Conservation (phyloP, 2,888 invertebrate species). For the Leucozona laternaria region DNA sequence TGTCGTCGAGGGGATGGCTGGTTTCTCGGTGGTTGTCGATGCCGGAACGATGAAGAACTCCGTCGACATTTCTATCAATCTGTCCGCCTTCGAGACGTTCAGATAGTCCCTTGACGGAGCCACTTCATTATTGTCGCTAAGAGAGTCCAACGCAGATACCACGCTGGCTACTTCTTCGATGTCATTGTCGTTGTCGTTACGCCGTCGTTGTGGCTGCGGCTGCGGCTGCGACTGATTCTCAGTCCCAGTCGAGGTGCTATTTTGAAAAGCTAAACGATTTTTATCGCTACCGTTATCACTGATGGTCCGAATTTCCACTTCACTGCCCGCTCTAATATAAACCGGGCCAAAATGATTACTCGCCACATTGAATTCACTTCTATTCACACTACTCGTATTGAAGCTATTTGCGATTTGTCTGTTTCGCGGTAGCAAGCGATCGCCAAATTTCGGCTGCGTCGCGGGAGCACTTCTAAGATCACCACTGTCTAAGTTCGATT, state of each 20-base stretch:
- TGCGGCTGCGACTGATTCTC: not conserved
- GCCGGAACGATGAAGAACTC: constrained; percentile 92
- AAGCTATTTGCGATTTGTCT: constrained; percentile 77
- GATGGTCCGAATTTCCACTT: constrained; percentile 72
- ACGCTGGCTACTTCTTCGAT: constrained; percentile 70
- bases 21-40: constrained; percentile 81
- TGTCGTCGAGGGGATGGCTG: constrained; percentile 80
- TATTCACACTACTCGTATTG: constrained; percentile 67
- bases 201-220: constrained; percentile 73
- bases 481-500: constrained; percentile 66
- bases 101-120: constrained; percentile 66
- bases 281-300: constrained; percentile 70
- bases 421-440: constrained; percentile 80
- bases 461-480: constrained; percentile 52
- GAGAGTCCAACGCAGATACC: constrained; percentile 50
- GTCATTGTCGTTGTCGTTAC: constrained; percentile 79
- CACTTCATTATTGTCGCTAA: constrained; percentile 54
- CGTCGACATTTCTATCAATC: constrained; percentile 90
- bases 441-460: constrained; percentile 80
- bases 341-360: constrained; percentile 78
- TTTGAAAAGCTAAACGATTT: constrained; percentile 41
- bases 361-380: constrained; percentile 78
- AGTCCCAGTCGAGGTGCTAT: constrained; percentile 19
- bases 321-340: constrained; percentile 77
- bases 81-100: constrained; percentile 83